Percentiles rank a stretch among this genome's conserved stretches.
Evolutionary conservation across 2,888 invertebrate genomes (phyloP).

Genomic region (Mythimna ferrago): DNA sequence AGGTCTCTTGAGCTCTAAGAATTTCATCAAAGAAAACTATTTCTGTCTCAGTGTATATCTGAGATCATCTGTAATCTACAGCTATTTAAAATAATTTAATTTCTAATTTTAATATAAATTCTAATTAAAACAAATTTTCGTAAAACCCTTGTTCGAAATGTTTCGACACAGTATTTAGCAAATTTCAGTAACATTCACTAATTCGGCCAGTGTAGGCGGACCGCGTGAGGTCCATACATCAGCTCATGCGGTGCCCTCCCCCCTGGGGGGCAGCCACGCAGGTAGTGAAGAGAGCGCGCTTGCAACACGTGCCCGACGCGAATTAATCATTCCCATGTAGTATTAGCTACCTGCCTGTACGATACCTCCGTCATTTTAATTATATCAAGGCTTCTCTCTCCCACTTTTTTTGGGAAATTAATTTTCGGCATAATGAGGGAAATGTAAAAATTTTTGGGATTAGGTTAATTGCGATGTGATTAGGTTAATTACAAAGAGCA

Average conservation of each 20-base stretch:
- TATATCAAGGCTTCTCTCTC: slow-evolving; percentile 47
- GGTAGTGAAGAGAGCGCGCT: slow-evolving; percentile 25
- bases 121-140: neutral
- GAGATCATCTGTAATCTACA: neutral
- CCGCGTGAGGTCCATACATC: slow-evolving; percentile 63
- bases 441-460: slow-evolving; percentile 42
- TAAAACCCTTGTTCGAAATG: neutral
- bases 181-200: slow-evolving; percentile 35
- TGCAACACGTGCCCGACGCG: slow-evolving; percentile 59
- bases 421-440: slow-evolving; percentile 37
- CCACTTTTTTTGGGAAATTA: slow-evolving; percentile 46
- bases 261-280: neutral
- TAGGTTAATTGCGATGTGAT: slow-evolving; percentile 43
- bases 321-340: slow-evolving; percentile 68
- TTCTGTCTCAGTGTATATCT: neutral
- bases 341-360: slow-evolving; percentile 63
- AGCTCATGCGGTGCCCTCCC: slow-evolving; percentile 19
- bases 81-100: neutral
- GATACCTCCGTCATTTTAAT: slow-evolving; percentile 64
- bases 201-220: slow-evolving; percentile 39
- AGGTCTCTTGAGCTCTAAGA: neutral
- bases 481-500: slow-evolving; percentile 38
- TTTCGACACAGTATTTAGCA: slow-evolving; percentile 31
- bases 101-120: neutral
- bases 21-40: neutral